Percentiles rank a stretch among this genome's conserved stretches.
Evolutionary conservation across 2,113 vertebrate genomes (phyloP).

Genomic region (Hyperopisus bebe): DNA sequence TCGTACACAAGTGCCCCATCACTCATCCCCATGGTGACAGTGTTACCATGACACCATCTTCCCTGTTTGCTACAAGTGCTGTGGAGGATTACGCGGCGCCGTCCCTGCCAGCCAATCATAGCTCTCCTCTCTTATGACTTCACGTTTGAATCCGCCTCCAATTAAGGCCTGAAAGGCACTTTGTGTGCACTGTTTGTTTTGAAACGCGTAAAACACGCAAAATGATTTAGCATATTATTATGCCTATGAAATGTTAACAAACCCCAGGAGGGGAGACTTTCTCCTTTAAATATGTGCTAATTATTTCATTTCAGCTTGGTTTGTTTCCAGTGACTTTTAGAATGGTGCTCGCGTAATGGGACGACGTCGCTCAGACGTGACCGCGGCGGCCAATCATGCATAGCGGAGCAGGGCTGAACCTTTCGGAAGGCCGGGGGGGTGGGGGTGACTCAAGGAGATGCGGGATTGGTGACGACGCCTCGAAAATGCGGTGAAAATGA

Average conservation of each 20-base stretch:
- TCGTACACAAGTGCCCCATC: neutral
- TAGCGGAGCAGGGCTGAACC: neutral
- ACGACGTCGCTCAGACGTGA: neutral
- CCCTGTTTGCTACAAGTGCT: neutral
- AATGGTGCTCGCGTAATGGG: neutral
- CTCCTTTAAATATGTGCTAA: slow-evolving; percentile 26
- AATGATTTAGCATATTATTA: slow-evolving; percentile 22
- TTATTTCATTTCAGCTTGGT: slow-evolving; percentile 23
- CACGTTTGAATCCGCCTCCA: neutral
- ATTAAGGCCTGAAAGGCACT: slow-evolving; percentile 20
- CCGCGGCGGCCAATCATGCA: neutral
- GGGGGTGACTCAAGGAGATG: neutral
- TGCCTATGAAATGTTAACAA: slow-evolving; percentile 24
- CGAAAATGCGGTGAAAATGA: neutral
- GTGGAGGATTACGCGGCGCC: neutral
- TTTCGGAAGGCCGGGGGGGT: neutral
- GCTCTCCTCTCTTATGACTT: slow-evolving; percentile 1
- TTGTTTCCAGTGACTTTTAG: slow-evolving; percentile 13
- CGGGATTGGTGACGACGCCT: neutral
- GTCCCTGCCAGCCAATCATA: neutral
- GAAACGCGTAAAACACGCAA: neutral
- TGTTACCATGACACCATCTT: neutral
- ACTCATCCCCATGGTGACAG: neutral
- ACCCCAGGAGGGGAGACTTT: slow-evolving; percentile 19
- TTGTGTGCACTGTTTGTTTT: slow-evolving; percentile 13